Percentiles rank a stretch among this genome's conserved stretches.
These are phyloP conservation scores for Maconellicoccus hirsutus DNA, from an alignment of 1,140 invertebrate genomes.

Conservation along the genomic window DNA sequence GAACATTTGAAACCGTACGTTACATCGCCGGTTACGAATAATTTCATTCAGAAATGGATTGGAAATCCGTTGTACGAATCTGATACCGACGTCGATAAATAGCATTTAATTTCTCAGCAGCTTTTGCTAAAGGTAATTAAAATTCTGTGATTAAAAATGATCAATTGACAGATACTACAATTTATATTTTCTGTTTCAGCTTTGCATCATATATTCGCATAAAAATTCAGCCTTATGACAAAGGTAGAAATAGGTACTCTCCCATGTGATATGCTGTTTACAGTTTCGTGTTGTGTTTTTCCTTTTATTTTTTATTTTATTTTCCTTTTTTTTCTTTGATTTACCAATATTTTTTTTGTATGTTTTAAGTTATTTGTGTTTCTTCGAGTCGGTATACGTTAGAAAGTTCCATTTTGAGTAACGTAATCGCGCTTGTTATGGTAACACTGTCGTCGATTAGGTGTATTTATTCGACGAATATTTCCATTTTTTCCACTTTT, in stretches of 20 bases:
- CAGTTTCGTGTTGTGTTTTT: neutral
- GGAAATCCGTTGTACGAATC: constrained; percentile 16
- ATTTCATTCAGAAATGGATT: constrained; percentile 16
- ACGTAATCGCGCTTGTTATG: neutral
- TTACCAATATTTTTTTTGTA: neutral
- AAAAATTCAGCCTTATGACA: constrained; percentile 19
- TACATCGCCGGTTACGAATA: neutral
- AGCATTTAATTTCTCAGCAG: constrained; percentile 19
- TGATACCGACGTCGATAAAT: constrained; percentile 15
- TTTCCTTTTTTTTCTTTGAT: constrained; percentile 11
- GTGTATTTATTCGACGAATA: no score
- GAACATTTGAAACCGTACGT: constrained; percentile 11
- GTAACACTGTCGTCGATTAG: no score
- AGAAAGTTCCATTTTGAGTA: no score
- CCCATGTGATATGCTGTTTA: constrained; percentile 20
- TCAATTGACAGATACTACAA: neutral
- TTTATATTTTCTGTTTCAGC: neutral
- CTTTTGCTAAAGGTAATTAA: constrained; percentile 17
- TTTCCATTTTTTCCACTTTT: no score
- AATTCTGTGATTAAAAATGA: neutral
- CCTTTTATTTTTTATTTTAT: neutral
- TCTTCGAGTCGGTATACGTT: neutral
- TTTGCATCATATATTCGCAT: constrained; percentile 21
- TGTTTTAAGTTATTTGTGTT: constrained; percentile 2
- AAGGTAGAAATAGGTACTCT: constrained; percentile 21